Evolutionary conservation across 2,113 vertebrate genomes (phyloP), one percentile per base, ranked within the genome.

Genomic region (Psammodynastes pulverulentus): DNA sequence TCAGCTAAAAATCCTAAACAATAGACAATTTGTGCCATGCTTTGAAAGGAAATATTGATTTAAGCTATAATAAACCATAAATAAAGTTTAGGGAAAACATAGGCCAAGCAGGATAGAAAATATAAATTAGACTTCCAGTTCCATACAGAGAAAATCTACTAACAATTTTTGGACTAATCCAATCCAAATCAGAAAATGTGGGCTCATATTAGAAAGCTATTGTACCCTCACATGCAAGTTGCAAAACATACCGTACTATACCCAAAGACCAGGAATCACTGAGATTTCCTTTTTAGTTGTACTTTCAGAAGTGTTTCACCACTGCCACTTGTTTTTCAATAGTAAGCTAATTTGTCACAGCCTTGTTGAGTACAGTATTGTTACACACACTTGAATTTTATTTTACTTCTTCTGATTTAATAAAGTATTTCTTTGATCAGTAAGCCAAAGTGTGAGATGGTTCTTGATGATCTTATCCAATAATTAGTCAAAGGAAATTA

Each of bases 1-100:
- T 46, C 93, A 93, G 46, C 4, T 92, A 67, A 56, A 88, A 93
- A 84, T 91, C 67, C 93, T 54, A 89, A 54, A 84, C 45, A 94
- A 90, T 10, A 85, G 10, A 26, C 93, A 89, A 85, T 92, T 92
- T 88, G 85, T 89, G 53, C 89, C 87, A 92, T 24, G 1, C 52
- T 93, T 91, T 88, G 72, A 6, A 91, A 45, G 87, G 2, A 19
- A 87, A 46, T 6, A 52, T 29, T 72, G 1, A 88, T 92, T 95
- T 92, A 72, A 94, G 52, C 29, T 94, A 19, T 45, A 1, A 0
- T 86, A 49, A 94, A 94, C 48, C 9, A 49, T 49, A 49, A 49
- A 49, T 49, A 49, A 49, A 49, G 39, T 26, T 52, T 79, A 15
- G 34, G 6, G 17, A 6, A 92, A 93, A 54, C 87, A 87, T 62